A percentile compares a stretch with the other conserved stretches of the same genome.
Evolutionary conservation across 1,140 invertebrate species (phyloP).

Genomic region (Listronotus oregonensis): DNA sequence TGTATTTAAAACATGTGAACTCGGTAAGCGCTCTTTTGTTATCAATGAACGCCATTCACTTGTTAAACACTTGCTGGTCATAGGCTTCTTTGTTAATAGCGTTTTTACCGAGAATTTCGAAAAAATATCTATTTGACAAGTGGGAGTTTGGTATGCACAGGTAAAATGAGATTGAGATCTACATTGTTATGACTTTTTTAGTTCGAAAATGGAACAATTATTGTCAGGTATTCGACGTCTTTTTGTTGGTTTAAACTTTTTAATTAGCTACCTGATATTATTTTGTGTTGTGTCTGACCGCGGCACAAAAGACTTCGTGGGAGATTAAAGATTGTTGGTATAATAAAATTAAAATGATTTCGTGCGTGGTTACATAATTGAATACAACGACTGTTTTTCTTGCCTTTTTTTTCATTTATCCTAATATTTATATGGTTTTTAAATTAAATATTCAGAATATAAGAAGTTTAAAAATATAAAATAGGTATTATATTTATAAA

Average conservation of each 20-base stretch:
- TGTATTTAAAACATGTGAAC: conserved; percentile 50
- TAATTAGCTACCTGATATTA: conserved; percentile 32
- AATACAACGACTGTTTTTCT: too few species aligned
- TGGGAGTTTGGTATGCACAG: conserved; percentile 38
- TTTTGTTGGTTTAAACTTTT: conserved; percentile 24
- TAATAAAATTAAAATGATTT: too few species aligned
- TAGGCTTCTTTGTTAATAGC: conserved; percentile 38
- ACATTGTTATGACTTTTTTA: conserved; percentile 23
- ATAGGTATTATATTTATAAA: too few species aligned
- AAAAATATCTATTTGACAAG: conserved; percentile 43
- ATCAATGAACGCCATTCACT: conserved; percentile 52
- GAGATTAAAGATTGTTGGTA: too few species aligned
- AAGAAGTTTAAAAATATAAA: too few species aligned
- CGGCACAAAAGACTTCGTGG: too few species aligned
- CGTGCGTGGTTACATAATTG: too few species aligned
- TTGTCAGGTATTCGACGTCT: conserved; percentile 15
- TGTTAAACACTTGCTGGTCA: conserved; percentile 49
- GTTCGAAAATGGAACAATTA: conserved; percentile 19
- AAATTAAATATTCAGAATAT: too few species aligned
- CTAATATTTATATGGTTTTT: too few species aligned
- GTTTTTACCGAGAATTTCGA: conserved; percentile 43
- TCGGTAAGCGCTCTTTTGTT: conserved; percentile 47
- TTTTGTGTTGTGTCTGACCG: too few species aligned
- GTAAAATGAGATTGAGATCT: conserved; percentile 36
- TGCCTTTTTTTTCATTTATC: too few species aligned